Conservation (phyloP, 2,888 invertebrate species). For the Amblyteles armatorius region DNA sequence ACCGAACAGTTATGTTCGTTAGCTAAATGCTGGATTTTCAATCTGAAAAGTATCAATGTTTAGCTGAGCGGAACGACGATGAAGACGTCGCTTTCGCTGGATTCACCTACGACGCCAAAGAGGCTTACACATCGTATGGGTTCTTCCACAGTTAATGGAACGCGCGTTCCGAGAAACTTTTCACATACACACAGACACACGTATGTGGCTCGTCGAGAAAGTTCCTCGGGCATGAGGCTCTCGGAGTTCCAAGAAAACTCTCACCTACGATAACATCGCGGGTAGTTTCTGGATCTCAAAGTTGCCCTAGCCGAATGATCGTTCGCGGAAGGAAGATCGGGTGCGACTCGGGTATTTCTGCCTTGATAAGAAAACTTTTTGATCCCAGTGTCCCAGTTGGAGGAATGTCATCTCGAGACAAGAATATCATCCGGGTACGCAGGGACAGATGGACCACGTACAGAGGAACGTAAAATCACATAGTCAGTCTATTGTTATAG, state of each 20-base stretch:
- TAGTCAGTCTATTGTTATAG: too few species aligned
- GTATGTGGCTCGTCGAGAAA: neutral
- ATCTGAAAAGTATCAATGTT: too few species aligned
- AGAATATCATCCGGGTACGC: neutral
- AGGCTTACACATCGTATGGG: too few species aligned
- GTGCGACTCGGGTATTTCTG: neutral
- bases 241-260: neutral
- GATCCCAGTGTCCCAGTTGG: neutral
- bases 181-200: neutral
- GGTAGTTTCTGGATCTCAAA: neutral
- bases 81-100: too few species aligned
- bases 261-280: neutral
- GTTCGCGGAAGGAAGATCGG: neutral
- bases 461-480: too few species aligned
- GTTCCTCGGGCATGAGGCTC: conserved; percentile 2
- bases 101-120: too few species aligned
- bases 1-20: too few species aligned
- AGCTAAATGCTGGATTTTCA: too few species aligned
- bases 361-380: conserved; percentile 8
- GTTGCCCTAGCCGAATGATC: neutral
- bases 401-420: neutral
- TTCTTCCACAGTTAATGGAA: neutral
- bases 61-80: too few species aligned
- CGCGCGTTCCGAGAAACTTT: neutral
- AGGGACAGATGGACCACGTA: neutral